Base-by-base conservation (phyloP, 2,888 invertebrate species). In the Amphimallon solstitiale region DNA sequence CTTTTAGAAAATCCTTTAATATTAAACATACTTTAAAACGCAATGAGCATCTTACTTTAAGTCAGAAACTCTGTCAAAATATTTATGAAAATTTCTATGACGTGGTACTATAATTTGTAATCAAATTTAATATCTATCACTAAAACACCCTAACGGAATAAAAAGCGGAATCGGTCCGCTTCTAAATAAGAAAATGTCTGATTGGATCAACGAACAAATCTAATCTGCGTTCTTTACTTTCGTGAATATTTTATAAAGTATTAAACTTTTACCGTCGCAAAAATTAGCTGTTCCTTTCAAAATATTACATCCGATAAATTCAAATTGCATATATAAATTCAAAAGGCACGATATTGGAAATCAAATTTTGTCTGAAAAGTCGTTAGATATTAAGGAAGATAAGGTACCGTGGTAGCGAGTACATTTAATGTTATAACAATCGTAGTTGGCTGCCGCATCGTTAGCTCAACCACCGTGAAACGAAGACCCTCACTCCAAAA, bases 401-500 rank as follows among this genome's bases (percentile, higher is more conserved):
- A 51, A 51, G 17, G 51, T 29, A 1, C 48, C n/a, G 34, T 9
- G 35, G 34, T 6, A 51, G 14, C 14, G 15, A 34, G 14, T 35
- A 35, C 29, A 51, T 34, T 66, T 64, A 62, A 66, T 61, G 66
- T 62, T 61, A 60, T 68, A 68, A 71, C 68, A 70, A 64, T 67
- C 59, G 49, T 65, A 65, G 70, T 68, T 66, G 64, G 66, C 63
- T 67, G 65, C 66, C 67, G 54, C 59, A 65, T 70, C 70, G 68
- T 71, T 71, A 70, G 68, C 59, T 68, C 68, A 68, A 66, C 66
- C 64, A 40, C 67, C 71, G 71, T 70, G 71, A 71, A 71, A 71
- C 68, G 70, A 70, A 70, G 63, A 35, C 29, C 34, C 9, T 14
- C 40, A 10, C 40, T n/a, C 10, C 40, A 40, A 12, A 29, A 17